These are phyloP conservation scores for Bujurquina vittata DNA, from an alignment of 2,113 vertebrate species.

Conservation along the genomic window DNA sequence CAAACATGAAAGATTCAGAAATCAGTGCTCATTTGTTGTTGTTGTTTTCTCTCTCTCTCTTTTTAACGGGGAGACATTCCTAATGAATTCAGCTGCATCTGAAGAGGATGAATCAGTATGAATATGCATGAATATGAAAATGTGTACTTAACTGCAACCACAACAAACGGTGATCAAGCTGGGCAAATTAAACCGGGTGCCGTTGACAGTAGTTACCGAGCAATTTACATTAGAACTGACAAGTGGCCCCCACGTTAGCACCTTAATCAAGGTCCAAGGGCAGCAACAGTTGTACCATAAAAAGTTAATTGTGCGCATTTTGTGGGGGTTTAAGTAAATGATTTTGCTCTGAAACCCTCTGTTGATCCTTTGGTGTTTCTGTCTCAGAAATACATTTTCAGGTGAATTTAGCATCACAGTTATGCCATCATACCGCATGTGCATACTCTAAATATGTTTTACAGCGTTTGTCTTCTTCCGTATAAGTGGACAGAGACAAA, in stretches of 20 bases:
- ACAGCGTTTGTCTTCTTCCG: background rate
- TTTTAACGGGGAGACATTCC: slow-evolving; percentile 43
- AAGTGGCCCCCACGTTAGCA: slow-evolving; percentile 26
- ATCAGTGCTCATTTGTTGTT: slow-evolving; percentile 44
- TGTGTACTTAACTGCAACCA: slow-evolving; percentile 67
- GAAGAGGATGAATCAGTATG: slow-evolving; percentile 60
- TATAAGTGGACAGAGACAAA: slow-evolving; percentile 3
- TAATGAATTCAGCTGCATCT: slow-evolving; percentile 61
- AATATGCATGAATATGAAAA: slow-evolving; percentile 72
- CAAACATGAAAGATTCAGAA: slow-evolving; percentile 26
- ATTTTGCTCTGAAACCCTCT: slow-evolving; percentile 4
- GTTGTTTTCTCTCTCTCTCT: slow-evolving; percentile 1
- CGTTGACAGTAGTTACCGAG: slow-evolving; percentile 59
- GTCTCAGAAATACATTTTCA: background rate
- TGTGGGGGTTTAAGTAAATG: slow-evolving; percentile 6
- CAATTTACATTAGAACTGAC: slow-evolving; percentile 62
- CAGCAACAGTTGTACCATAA: slow-evolving; percentile 6
- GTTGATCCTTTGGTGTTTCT: background rate
- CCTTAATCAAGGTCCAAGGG: slow-evolving; percentile 53
- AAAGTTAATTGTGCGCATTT: slow-evolving; percentile 30
- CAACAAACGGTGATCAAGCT: slow-evolving; percentile 69
- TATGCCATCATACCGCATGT: background rate
- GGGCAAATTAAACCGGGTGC: slow-evolving; percentile 58
- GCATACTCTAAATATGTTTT: background rate
- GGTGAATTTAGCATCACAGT: background rate